Evolutionary conservation across 2,888 invertebrate genomes (phyloP), one percentile per base, ranked within the genome.

Genomic region (Epiblema foenella): DNA sequence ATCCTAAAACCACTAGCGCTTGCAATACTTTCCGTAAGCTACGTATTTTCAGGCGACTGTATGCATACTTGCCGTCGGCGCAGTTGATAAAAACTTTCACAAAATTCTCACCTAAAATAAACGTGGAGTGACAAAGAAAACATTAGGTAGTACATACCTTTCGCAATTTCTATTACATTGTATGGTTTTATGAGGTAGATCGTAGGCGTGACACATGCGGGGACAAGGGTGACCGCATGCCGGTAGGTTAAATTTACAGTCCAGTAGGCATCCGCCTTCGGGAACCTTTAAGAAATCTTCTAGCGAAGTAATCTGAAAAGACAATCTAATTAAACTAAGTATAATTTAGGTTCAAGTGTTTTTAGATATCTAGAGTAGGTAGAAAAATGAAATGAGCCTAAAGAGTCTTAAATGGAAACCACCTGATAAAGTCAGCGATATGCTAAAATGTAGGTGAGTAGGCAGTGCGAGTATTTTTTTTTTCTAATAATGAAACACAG

Each of bases 221-320:
- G 84, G 83, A 83, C 97, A 97, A 2, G 76, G 78, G 83, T 97
- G 97, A 0, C 95, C 95, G 81, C 97, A 97, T 20, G 51, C 1
- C 1, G 76, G 68, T 57, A 95, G 81, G 2, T 83, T 79, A 46
- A 79, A 78, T 17, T 90, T 87, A 80, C 97, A 97, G 20, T 84
- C 83, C 54, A 80, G 73, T 37, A 83, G 79, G 80, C 96, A 97
- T 0, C 96, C 96, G 1, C 95, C 95, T 85, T 95, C 94, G 0
- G 94, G 89, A 7, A 94, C 88, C 29, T 89, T 85, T 8, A 82
- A 71, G 78, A 95, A 95, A 77, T 95, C 94, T 37, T 81, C 79
- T 2, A 80, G 74, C 17, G 74, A 79, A 9, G 80, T 75, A 59
- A 90, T 80, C 90, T 90, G 74, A 66, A 69, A 73, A n/a, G 20